Percentiles rank a stretch among this genome's conserved stretches.
These are phyloP conservation scores for Geotrupes spiniger DNA, from an alignment of 2,888 invertebrate species.

Conservation along the genomic window DNA sequence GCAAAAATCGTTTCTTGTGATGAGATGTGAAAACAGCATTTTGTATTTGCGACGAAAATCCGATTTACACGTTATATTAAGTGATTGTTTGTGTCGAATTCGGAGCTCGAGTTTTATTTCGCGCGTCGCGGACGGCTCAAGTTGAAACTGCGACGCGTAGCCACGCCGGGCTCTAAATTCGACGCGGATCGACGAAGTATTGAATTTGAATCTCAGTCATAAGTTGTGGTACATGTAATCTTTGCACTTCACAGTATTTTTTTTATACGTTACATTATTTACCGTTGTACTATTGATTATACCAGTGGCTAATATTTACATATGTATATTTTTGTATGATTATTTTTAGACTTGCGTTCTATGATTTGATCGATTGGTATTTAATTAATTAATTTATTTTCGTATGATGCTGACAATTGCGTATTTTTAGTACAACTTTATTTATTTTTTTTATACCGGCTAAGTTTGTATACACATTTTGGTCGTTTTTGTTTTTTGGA, in stretches of 20 bases:
- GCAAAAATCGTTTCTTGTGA: conserved; percentile 26
- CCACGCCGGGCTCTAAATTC: too few species aligned
- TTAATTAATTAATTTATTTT: conserved; percentile 23
- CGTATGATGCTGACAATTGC: too few species aligned
- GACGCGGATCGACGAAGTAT: neutral
- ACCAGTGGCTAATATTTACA: conserved; percentile 5
- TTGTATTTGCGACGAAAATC: too few species aligned
- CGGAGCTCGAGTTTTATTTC: too few species aligned
- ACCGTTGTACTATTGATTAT: conserved; percentile 2
- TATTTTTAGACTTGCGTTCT: conserved; percentile 8
- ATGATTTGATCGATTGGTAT: conserved; percentile 15
- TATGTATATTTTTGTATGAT: conserved; percentile 6
- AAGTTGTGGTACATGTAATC: conserved; percentile 8
- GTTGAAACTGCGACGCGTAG: too few species aligned
- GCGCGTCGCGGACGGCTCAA: too few species aligned
- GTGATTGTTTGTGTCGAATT: too few species aligned
- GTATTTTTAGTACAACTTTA: conserved; percentile 28
- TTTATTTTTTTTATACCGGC: conserved; percentile 8
- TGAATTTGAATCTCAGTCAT: too few species aligned
- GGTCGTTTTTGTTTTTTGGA: conserved; percentile 12
- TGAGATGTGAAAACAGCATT: neutral
- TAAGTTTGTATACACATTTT: conserved; percentile 10
- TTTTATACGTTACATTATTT: conserved; percentile 12
- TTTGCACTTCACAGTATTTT: conserved; percentile 16
- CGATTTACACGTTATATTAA: too few species aligned